A percentile compares a stretch with the other conserved stretches of the same genome.
Evolutionary conservation across 2,797 vertebrate species (phyloP).

Genomic region (Rhyacichthys aspro): DNA sequence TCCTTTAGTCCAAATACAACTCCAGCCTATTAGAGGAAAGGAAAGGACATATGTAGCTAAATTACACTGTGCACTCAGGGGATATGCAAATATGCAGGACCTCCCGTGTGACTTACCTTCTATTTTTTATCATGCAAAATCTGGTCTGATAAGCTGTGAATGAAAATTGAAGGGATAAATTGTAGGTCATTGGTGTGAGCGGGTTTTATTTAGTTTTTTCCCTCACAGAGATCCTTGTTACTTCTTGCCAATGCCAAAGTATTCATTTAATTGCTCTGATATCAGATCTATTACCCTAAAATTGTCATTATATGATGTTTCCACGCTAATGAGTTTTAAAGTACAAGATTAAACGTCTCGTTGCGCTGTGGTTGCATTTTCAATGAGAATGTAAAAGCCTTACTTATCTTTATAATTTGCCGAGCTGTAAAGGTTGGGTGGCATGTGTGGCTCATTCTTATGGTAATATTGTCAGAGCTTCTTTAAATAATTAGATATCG

Average conservation of each 20-base stretch:
- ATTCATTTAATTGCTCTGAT: too few relatives aligned
- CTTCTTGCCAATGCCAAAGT: too few relatives aligned
- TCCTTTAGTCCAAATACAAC: too few relatives aligned
- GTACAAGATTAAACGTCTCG: too few relatives aligned
- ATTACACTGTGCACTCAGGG: slow-evolving; percentile 74
- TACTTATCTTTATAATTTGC: slow-evolving; percentile 24
- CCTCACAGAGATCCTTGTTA: too few relatives aligned
- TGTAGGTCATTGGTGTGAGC: slow-evolving; percentile 28
- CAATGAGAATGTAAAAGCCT: background rate
- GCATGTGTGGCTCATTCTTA: slow-evolving; percentile 27
- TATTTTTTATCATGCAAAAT: slow-evolving; percentile 78
- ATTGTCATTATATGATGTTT: too few relatives aligned
- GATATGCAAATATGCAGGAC: slow-evolving; percentile 79
- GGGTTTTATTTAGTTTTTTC: slow-evolving; percentile 12
- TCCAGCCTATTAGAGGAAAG: slow-evolving; percentile 75
- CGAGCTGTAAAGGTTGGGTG: slow-evolving; percentile 14
- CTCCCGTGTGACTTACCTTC: slow-evolving; percentile 77
- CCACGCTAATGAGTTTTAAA: too few relatives aligned
- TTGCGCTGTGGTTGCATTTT: background rate
- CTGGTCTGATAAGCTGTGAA: slow-evolving; percentile 65
- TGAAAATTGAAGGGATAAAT: slow-evolving; percentile 54
- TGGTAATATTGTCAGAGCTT: slow-evolving; percentile 35
- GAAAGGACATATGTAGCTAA: slow-evolving; percentile 81
- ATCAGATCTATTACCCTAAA: too few relatives aligned
- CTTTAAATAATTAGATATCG: slow-evolving; percentile 70